Evolutionary conservation across 2,797 vertebrate species (phyloP), one percentile per base, ranked within the genome.

Genomic region (Molossus alvarezi): DNA sequence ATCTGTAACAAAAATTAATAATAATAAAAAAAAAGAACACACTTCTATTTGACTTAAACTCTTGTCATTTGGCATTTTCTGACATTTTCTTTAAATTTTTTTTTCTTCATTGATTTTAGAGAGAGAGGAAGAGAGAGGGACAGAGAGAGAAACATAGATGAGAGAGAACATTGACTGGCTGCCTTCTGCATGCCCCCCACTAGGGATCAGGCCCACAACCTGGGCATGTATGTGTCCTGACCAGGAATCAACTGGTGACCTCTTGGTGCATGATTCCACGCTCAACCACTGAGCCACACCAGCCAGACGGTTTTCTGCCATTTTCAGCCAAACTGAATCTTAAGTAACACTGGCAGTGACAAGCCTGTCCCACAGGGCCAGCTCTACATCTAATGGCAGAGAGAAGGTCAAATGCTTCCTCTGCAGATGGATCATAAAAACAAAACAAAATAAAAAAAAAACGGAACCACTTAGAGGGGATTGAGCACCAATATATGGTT

Each of bases 251-350:
- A 45, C 41, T 45, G 41, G 41, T 6, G 41, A 45, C 41, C 41
- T 45, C 41, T 45, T 45, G 41, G 41, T 45, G 41, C 6, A 6
- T 45, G 41, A 6, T 5, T 45, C 3, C 3, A 45, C 41, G 6
- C 41, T 45, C 41, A 45, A 45, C 41, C 41, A 45, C 41, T 45
- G 41, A 45, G 41, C 41, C 41, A 45, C 41, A 45, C 41, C 41
- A 6, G 41, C 41, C 41, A 6, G 41, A 45, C 41, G 6, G 41
- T 45, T 45, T 93, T 81, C 67, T 85, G 51, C 37, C 27, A 84
- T 84, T 80, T 84, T 15, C 14, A 90, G 65, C 33, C 80, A 93
- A 60, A 77, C 8, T 62, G 79, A 64, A 79, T 67, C 17, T 71
- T 85, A n/a, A 93, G 14, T 25, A 55, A 33, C 37, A 60, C 33